Evolutionary conservation across 2,888 invertebrate species (phyloP).

Genomic region (Lacanobia wlatinum): DNA sequence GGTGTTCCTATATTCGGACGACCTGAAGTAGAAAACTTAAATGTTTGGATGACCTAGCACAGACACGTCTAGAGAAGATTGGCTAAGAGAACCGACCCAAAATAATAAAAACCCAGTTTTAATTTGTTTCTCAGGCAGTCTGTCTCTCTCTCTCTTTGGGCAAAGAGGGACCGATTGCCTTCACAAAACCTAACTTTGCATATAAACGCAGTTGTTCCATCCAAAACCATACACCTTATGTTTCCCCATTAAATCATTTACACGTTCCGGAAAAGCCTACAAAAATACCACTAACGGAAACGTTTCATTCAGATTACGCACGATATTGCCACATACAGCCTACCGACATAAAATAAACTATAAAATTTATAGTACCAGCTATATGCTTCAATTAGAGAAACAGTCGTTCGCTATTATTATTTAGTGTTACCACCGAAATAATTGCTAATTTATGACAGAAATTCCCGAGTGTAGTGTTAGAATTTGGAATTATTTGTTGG

Average conservation of each 20-base stretch:
- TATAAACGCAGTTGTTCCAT: background rate
- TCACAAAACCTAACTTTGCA: no score
- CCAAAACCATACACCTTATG: background rate
- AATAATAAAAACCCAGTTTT: no score
- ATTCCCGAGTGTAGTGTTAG: constrained; percentile 32
- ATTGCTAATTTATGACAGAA: constrained; percentile 58
- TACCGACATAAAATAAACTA: constrained; percentile 56
- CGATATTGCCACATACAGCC: constrained; percentile 66
- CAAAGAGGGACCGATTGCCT: no score
- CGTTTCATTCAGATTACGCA: constrained; percentile 67
- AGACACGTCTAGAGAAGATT: no score
- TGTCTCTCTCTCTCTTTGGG: no score
- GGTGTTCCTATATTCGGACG: no score
- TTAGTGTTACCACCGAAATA: constrained; percentile 51
- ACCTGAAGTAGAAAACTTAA: no score
- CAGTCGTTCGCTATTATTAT: constrained; percentile 48
- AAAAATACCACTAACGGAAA: constrained; percentile 64
- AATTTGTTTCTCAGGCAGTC: no score
- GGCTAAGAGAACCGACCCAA: no score
- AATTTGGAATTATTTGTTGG: constrained; percentile 24
- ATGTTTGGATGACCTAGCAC: no score
- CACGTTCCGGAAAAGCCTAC: constrained; percentile 41
- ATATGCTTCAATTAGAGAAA: constrained; percentile 57
- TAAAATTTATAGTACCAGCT: constrained; percentile 45
- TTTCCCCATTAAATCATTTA: constrained; percentile 41